Percentiles rank a stretch among this genome's conserved stretches.
Conservation (phyloP, 2,888 invertebrate species). For the Lithophane leautieri region DNA sequence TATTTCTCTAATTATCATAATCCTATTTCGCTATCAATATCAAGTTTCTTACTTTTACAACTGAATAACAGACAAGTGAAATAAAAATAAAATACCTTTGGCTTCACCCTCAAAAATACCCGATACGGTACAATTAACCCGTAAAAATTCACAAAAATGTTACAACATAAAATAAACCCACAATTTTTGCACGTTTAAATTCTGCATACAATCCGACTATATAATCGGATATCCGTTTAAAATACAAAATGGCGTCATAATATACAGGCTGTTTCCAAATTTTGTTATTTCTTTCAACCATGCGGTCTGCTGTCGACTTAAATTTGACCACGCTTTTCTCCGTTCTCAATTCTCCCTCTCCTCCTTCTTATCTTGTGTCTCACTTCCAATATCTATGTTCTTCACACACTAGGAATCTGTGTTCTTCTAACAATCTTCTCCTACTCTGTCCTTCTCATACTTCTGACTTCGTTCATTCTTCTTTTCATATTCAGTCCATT, state of each 20-base stretch:
- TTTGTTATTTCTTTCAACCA: not conserved
- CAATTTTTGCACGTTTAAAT: not conserved
- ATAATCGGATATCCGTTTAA: slow-evolving; percentile 21
- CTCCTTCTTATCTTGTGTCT: too few relatives aligned
- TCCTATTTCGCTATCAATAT: too few relatives aligned
- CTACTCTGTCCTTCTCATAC: too few relatives aligned
- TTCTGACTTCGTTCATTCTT: too few relatives aligned
- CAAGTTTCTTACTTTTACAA: not conserved
- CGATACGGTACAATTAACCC: not conserved
- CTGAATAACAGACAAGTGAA: not conserved
- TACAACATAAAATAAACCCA: slow-evolving; percentile 6
- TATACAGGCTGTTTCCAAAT: not conserved
- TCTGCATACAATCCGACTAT: slow-evolving; percentile 19
- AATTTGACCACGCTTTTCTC: too few relatives aligned
- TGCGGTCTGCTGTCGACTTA: too few relatives aligned
- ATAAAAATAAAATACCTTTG: not conserved
- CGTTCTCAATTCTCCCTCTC: too few relatives aligned
- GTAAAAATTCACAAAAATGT: slow-evolving; percentile 20
- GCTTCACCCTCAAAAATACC: not conserved
- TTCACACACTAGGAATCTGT: too few relatives aligned
- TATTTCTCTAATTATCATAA: too few relatives aligned
- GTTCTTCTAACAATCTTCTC: too few relatives aligned
- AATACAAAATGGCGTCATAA: slow-evolving; percentile 31
- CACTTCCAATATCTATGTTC: too few relatives aligned
- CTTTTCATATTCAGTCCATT: too few relatives aligned